Evolutionary conservation across 2,113 vertebrate genomes (phyloP).

Genomic region (Drymodes brunneopygia): DNA sequence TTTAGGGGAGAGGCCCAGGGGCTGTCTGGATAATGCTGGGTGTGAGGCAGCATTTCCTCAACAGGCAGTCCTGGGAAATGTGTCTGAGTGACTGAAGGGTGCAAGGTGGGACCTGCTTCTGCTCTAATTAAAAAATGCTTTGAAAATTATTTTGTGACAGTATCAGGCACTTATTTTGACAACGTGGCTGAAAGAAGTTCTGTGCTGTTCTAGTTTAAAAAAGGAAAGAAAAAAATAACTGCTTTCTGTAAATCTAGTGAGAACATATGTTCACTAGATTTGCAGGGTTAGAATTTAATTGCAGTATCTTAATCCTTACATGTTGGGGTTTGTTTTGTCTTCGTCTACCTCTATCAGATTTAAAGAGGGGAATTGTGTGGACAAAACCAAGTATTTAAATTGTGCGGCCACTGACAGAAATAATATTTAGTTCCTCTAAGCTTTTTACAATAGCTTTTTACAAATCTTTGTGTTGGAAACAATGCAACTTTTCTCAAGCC

Average conservation of each 20-base stretch:
- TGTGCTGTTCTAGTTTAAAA: constrained; percentile 3
- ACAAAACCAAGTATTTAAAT: not conserved
- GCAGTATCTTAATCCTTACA: constrained; percentile 6
- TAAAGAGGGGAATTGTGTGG: not conserved
- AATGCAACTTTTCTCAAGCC: not conserved
- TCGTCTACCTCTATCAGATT: constrained; percentile 27
- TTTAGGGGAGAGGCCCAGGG: not conserved
- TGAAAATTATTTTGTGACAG: not conserved
- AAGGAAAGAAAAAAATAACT: not conserved
- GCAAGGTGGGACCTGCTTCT: not conserved
- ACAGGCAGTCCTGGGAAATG: not conserved
- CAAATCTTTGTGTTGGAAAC: not conserved
- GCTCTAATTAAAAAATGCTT: not conserved
- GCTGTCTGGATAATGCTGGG: not conserved
- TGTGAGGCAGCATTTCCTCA: not conserved
- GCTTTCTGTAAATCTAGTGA: not conserved
- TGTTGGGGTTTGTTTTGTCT: not conserved
- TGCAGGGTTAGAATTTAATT: not conserved
- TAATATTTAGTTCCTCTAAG: not conserved
- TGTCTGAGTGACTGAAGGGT: not conserved
- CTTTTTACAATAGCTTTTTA: not conserved
- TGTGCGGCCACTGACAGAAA: not conserved
- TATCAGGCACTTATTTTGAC: not conserved
- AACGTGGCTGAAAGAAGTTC: not conserved
- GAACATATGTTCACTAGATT: constrained; percentile 6